These are phyloP conservation scores for Semnornis frantzii DNA, from an alignment of 2,113 vertebrate genomes.

Conservation along the genomic window DNA sequence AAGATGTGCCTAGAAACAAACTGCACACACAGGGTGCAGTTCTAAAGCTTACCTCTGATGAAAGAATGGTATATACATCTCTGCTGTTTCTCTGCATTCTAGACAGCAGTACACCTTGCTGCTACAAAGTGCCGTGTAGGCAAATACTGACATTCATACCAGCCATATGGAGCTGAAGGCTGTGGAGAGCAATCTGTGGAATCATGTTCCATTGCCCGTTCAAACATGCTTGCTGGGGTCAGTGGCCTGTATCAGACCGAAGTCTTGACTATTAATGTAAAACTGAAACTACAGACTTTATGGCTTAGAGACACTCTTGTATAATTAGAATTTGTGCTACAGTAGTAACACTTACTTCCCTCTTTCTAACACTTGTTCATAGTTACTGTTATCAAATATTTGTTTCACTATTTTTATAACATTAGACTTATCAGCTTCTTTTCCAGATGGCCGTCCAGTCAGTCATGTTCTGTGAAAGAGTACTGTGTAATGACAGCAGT, in stretches of 20 bases:
- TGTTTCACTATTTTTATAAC: conserved; percentile 15
- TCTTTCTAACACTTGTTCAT: neutral
- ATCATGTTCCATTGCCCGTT: neutral
- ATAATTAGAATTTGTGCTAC: neutral
- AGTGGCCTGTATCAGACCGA: neutral
- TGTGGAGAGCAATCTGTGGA: neutral
- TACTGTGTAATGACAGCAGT: neutral
- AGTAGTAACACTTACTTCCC: neutral
- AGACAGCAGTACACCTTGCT: neutral
- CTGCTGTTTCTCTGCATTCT: neutral
- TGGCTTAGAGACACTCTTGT: conserved; percentile 43
- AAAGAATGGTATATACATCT: neutral
- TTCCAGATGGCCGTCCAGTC: conserved; percentile 31
- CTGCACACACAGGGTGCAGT: neutral
- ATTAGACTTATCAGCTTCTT: neutral
- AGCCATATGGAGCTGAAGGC: neutral
- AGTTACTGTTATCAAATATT: conserved; percentile 7
- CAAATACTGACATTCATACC: neutral
- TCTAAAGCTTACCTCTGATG: neutral
- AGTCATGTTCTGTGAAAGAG: neutral
- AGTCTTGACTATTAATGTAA: neutral
- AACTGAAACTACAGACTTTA: neutral
- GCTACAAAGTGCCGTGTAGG: neutral
- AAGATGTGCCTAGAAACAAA: conserved; percentile 27
- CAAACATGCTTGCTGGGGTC: neutral